phyloP scores from a whole-genome alignment of 2,797 vertebrate genomes.

The Mastacembelus armatus region DNA sequence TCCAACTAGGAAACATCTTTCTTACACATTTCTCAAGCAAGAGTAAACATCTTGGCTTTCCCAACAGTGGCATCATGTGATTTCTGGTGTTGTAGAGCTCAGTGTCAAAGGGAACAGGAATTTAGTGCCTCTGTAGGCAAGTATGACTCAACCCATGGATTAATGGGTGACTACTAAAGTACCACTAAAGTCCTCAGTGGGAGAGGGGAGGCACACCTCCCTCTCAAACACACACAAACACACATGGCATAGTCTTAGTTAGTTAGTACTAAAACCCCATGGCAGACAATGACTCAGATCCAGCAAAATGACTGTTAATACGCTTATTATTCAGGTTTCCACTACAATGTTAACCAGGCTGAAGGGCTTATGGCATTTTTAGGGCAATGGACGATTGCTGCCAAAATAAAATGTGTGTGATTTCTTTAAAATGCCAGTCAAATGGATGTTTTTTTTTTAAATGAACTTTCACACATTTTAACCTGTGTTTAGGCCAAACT shows the following conservation, averaged over 20 bases:
- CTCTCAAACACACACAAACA: conserved; percentile 39
- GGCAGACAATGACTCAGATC: conserved; percentile 62
- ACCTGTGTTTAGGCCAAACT: not conserved
- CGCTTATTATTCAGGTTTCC: conserved; percentile 71
- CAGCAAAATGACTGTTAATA: conserved; percentile 63
- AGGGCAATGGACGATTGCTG: conserved; percentile 31
- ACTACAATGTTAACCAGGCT: conserved; percentile 47
- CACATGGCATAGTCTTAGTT: conserved; percentile 60
- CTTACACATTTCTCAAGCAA: conserved; percentile 46
- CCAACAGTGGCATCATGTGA: conserved; percentile 34
- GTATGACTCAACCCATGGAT: conserved; percentile 77
- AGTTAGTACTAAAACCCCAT: conserved; percentile 59
- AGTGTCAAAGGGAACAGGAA: conserved; percentile 63
- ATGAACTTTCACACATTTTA: conserved; percentile 34
- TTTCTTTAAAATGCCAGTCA: conserved; percentile 29
- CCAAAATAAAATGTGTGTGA: conserved; percentile 43
- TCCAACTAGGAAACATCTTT: conserved; percentile 25
- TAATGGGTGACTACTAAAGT: conserved; percentile 76
- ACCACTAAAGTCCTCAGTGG: conserved; percentile 69
- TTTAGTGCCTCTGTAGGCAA: conserved; percentile 71
- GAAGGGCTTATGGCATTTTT: conserved; percentile 50
- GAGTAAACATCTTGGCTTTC: conserved; percentile 42
- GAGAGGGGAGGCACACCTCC: conserved; percentile 64
- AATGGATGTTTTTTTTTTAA: conserved; percentile 34
- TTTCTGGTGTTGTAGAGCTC: conserved; percentile 55